These are phyloP conservation scores for Catagonus wagneri DNA, from an alignment of 2,113 vertebrate genomes.

Conservation along the genomic window DNA sequence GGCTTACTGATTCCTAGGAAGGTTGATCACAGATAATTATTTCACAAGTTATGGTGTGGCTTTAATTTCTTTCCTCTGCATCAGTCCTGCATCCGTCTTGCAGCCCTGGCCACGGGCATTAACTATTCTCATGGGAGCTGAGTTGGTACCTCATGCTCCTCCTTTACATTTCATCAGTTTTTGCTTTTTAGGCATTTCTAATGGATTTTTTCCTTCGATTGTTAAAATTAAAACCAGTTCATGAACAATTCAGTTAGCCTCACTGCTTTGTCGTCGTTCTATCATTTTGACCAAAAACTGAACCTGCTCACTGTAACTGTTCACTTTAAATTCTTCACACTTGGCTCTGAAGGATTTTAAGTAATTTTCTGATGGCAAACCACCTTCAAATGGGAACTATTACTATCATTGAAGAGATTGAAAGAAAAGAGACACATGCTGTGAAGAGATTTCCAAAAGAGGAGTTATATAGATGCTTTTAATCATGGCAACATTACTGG, in stretches of 20 bases:
- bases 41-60: neutral
- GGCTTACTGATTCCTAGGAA: neutral
- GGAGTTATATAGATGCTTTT: neutral
- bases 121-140: neutral
- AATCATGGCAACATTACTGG: conserved; percentile 14
- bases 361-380: conserved; percentile 48
- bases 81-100: neutral
- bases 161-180: conserved; percentile 15
- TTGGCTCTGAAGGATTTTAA: conserved; percentile 16
- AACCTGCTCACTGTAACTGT: neutral
- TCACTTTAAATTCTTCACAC: conserved; percentile 26
- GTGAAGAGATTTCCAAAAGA: neutral
- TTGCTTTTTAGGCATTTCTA: conserved; percentile 27
- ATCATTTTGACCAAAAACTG: neutral
- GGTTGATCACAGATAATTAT: neutral
- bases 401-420: neutral
- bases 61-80: conserved; percentile 43
- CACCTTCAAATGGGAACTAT: neutral
- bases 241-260: conserved; percentile 18
- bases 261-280: neutral
- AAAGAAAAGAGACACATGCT: neutral
- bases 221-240: neutral
- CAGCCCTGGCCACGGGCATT: neutral
- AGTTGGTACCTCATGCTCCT: neutral
- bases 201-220: neutral